Percentiles rank a stretch among this genome's conserved stretches.
phyloP scores from a whole-genome alignment of 1,140 invertebrate species.

The Stegodyphus mimosarum region DNA sequence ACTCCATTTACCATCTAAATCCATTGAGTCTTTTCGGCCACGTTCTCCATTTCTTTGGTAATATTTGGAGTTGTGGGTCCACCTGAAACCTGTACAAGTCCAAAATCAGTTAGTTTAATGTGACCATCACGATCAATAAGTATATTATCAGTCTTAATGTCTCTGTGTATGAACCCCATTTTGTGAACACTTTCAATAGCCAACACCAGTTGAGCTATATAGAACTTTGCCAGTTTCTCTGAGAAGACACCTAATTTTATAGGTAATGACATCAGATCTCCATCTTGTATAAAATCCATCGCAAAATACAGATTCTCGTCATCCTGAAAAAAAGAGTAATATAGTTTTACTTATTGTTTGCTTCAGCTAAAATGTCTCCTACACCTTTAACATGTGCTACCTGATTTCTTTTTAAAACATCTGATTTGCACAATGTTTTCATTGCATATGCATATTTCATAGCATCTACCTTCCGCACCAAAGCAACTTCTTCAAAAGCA shows the following conservation, averaged over 20 bases:
- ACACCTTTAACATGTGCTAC: slow-evolving; percentile 99
- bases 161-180: slow-evolving; percentile 97
- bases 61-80: slow-evolving; percentile 99
- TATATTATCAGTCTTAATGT: slow-evolving; percentile 93
- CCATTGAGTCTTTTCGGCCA: slow-evolving; percentile 95
- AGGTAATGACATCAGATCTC: slow-evolving; percentile 98
- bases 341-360: slow-evolving; percentile 98
- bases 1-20: slow-evolving; percentile 82
- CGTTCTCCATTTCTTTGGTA: slow-evolving; percentile 94
- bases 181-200: slow-evolving; percentile 99
- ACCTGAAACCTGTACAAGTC: slow-evolving; percentile 98
- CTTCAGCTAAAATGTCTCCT: slow-evolving; percentile 97
- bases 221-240: slow-evolving; percentile 93
- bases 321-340: slow-evolving; percentile 98
- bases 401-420: slow-evolving; percentile 96
- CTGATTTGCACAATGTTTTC: slow-evolving; percentile 97
- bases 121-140: slow-evolving; percentile 97
- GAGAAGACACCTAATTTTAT: slow-evolving; percentile 92
- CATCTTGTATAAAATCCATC: slow-evolving; percentile 99
- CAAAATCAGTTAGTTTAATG: slow-evolving; percentile 99
- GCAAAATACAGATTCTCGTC: slow-evolving; percentile 98
- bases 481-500: slow-evolving; percentile 97
- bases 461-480: slow-evolving; percentile 96
- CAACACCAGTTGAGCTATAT: slow-evolving; percentile 96
- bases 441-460: slow-evolving; percentile 99